These are phyloP conservation scores for Cynopterus sphinx DNA, from an alignment of 2,797 vertebrate species.

Conservation along the genomic window DNA sequence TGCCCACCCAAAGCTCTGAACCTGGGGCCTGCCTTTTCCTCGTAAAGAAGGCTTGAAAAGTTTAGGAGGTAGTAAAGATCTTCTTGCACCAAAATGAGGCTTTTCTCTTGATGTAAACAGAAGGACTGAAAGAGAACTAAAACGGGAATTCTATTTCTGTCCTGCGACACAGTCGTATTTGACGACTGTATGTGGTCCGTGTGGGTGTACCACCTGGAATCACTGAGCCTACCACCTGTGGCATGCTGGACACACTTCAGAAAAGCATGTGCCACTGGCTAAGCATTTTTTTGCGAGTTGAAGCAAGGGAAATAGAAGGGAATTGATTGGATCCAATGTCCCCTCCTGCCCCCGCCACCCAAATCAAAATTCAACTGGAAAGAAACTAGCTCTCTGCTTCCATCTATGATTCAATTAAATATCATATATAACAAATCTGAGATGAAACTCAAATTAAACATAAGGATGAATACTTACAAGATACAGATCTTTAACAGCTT, in stretches of 20 bases:
- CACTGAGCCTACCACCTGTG: not conserved
- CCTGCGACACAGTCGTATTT: not conserved
- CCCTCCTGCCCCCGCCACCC: not conserved
- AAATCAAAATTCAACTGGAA: constrained; percentile 26
- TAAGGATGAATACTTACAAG: not conserved
- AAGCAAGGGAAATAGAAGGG: not conserved
- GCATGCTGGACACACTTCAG: not conserved
- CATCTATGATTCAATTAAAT: not conserved
- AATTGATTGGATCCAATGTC: not conserved
- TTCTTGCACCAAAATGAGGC: not conserved
- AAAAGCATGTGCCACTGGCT: not conserved
- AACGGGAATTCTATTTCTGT: not conserved
- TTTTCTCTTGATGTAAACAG: not conserved
- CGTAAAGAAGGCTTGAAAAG: not conserved
- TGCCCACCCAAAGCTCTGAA: not conserved
- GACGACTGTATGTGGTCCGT: not conserved
- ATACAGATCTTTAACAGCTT: not conserved
- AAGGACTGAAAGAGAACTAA: not conserved
- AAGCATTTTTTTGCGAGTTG: not conserved
- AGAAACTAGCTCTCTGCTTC: not conserved
- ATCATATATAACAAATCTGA: not conserved
- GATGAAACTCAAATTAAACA: not conserved
- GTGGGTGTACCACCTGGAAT: not conserved
- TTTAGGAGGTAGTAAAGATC: not conserved
- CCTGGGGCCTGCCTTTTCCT: not conserved